Conservation (phyloP, 2,113 vertebrate genomes). For the Capricornis sumatraensis region DNA sequence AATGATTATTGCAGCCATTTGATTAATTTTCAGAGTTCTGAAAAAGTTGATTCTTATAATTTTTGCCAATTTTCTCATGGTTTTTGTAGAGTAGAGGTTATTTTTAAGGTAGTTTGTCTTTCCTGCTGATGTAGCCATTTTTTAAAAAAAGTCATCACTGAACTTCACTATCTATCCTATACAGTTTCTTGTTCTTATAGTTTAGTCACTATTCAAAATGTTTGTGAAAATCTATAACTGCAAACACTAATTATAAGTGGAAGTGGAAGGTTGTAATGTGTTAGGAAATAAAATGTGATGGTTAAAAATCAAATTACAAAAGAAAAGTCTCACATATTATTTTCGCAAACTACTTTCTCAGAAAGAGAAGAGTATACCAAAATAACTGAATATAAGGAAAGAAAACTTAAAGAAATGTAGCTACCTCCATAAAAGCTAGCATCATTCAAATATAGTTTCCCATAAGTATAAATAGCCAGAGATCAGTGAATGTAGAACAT, state of each 20-base stretch:
- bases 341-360: not conserved
- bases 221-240: not conserved
- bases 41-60: not conserved
- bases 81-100: not conserved
- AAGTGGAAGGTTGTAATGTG: not conserved
- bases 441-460: constrained; percentile 33
- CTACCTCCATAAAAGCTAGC: not conserved
- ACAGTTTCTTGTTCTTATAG: not conserved
- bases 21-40: not conserved
- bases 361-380: not conserved
- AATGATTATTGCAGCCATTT: not conserved
- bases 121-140: not conserved
- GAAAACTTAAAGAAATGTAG: not conserved
- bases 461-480: constrained; percentile 36
- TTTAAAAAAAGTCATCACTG: not conserved
- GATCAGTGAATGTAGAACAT: constrained; percentile 48
- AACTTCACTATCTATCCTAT: not conserved
- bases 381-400: not conserved
- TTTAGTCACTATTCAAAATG: not conserved
- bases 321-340: not conserved
- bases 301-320: not conserved
- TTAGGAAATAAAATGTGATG: not conserved
- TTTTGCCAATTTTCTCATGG: not conserved
- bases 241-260: not conserved
- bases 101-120: not conserved